Evolutionary conservation across 1,140 invertebrate species (phyloP).

Genomic region (Phenacoccus solenopsis): DNA sequence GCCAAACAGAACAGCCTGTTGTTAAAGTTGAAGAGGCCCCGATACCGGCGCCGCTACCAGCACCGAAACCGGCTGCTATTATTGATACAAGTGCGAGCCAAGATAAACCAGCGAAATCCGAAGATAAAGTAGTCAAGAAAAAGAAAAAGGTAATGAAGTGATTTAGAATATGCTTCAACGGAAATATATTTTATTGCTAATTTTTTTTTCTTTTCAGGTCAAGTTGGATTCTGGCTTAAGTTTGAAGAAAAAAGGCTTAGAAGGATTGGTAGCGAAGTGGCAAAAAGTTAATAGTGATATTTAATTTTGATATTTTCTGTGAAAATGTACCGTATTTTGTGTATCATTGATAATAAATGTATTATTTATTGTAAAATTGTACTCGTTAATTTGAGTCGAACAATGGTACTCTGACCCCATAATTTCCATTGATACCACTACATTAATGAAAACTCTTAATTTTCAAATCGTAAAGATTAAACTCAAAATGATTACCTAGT

Average conservation of each 20-base stretch:
- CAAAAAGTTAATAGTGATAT: slow-evolving; percentile 50
- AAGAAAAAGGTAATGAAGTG: slow-evolving; percentile 40
- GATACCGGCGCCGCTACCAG: neutral
- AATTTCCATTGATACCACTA: no score
- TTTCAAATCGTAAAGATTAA: no score
- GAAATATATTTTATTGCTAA: neutral
- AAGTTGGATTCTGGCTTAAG: slow-evolving; percentile 44
- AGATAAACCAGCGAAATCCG: neutral
- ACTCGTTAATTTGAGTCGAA: no score
- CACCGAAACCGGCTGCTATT: neutral
- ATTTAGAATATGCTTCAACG: neutral
- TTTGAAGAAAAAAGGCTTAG: slow-evolving; percentile 58
- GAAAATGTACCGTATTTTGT: no score
- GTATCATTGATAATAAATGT: no score
- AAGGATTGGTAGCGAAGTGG: slow-evolving; percentile 58
- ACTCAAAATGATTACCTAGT: no score
- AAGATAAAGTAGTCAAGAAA: slow-evolving; percentile 26
- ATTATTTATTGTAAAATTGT: no score
- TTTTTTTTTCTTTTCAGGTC: slow-evolving; percentile 34
- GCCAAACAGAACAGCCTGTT: neutral
- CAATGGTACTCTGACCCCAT: no score
- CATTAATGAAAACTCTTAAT: no score
- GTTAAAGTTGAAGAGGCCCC: neutral
- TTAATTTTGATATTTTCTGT: slow-evolving; percentile 11
- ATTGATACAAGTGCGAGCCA: no score